phyloP scores from a whole-genome alignment of 2,113 vertebrate species.

The Cebus imitator region DNA sequence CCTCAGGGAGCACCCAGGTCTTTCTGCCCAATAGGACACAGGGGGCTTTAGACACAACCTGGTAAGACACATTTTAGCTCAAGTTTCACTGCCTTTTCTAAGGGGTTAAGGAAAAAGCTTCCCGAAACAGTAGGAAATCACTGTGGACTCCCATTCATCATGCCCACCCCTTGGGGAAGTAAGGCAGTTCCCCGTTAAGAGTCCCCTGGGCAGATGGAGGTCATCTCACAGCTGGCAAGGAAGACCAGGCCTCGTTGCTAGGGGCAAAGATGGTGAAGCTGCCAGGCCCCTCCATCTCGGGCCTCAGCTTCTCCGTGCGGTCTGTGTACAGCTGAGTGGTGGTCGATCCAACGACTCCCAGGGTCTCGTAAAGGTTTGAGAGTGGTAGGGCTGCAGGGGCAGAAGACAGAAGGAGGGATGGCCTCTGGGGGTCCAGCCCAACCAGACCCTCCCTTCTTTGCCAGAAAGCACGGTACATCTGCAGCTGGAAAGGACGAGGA shows the following conservation, averaged over 20 bases:
- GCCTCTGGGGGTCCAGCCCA: not conserved
- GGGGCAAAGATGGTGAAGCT: constrained; percentile 98
- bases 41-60: too few species aligned
- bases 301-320: constrained; percentile 89
- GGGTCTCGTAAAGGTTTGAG: constrained; percentile 95
- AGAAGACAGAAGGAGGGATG: not conserved
- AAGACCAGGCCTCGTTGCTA: constrained; percentile 95
- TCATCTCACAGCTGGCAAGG: constrained; percentile 90
- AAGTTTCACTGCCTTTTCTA: not conserved
- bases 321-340: constrained; percentile 96
- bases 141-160: not conserved
- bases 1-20: not conserved
- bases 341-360: constrained; percentile 92
- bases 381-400: constrained; percentile 90
- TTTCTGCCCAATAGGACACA: not conserved
- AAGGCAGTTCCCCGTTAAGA: not conserved
- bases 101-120: not conserved
- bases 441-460: not conserved
- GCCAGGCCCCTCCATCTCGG: constrained; percentile 95
- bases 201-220: not conserved
- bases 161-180: not conserved
- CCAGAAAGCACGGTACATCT: not conserved
- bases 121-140: not conserved
- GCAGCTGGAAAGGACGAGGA: not conserved
- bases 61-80: not conserved